These are phyloP conservation scores for Apantesis nais DNA, from an alignment of 2,888 invertebrate species.

Conservation along the genomic window DNA sequence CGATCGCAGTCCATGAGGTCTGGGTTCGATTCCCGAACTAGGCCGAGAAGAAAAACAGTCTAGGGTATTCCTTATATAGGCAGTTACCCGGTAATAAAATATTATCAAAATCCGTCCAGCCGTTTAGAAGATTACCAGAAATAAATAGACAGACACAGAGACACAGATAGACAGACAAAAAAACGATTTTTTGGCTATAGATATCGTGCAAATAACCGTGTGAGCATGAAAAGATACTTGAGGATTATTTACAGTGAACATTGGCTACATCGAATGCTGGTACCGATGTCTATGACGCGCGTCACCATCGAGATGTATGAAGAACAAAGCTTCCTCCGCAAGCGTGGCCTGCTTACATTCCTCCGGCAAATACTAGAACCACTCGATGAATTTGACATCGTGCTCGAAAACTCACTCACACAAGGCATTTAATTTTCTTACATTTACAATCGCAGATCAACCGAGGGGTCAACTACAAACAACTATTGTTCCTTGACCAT, in stretches of 20 bases:
- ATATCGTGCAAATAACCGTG: too few species aligned
- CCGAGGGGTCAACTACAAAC: constrained; percentile 27
- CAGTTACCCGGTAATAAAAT: too few species aligned
- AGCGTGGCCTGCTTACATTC: constrained; percentile 93
- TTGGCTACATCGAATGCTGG: constrained; percentile 95
- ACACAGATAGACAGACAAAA: too few species aligned
- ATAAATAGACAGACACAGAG: too few species aligned
- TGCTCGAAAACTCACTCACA: constrained; percentile 94
- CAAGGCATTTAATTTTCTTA: constrained; percentile 74
- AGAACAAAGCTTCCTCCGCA: constrained; percentile 97
- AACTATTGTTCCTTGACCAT: constrained; percentile 26
- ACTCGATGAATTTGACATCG: constrained; percentile 94
- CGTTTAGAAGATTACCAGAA: too few species aligned
- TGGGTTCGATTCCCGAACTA: too few species aligned
- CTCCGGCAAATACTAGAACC: constrained; percentile 96
- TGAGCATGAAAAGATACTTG: too few species aligned
- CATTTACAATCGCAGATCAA: constrained; percentile 26
- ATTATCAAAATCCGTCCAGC: too few species aligned
- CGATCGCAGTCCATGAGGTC: too few species aligned
- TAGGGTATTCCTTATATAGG: too few species aligned
- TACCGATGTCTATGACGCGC: constrained; percentile 95
- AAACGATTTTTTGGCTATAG: too few species aligned
- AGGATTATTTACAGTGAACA: constrained; percentile 88
- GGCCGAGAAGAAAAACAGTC: too few species aligned
- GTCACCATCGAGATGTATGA: constrained; percentile 98